phyloP scores from a whole-genome alignment of 2,888 invertebrate species.

The Neoitamus cyanurus region DNA sequence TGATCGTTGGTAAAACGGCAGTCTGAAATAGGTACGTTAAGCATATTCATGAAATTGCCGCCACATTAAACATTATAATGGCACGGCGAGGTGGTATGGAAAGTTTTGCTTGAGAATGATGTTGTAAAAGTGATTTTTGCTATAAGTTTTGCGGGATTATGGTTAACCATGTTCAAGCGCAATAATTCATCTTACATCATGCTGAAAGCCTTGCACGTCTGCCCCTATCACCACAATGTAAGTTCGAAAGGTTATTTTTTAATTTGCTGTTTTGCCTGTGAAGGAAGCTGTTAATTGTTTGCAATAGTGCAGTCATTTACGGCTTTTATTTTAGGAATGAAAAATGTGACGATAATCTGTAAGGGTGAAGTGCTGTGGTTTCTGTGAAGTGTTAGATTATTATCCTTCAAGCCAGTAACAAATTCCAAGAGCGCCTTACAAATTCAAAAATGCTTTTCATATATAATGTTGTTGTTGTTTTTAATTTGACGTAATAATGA shows the following conservation, averaged over 20 bases:
- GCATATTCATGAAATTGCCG: neutral
- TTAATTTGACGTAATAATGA: too few species aligned
- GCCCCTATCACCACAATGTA: constrained; percentile 1
- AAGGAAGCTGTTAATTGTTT: neutral
- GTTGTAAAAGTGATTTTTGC: neutral
- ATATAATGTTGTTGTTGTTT: too few species aligned
- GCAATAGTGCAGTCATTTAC: neutral
- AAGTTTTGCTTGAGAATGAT: neutral
- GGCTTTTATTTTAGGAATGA: too few species aligned
- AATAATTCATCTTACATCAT: constrained; percentile 12
- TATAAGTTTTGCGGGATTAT: neutral
- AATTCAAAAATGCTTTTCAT: too few species aligned
- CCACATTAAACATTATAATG: neutral
- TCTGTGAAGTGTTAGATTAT: too few species aligned
- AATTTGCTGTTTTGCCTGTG: neutral
- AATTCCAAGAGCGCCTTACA: too few species aligned
- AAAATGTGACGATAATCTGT: too few species aligned
- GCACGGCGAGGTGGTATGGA: neutral
- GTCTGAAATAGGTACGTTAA: neutral
- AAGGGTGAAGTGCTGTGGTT: too few species aligned
- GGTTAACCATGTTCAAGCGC: neutral
- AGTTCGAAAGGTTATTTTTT: neutral
- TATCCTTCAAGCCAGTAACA: too few species aligned
- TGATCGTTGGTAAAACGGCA: neutral
- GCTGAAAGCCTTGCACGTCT: neutral